Evolutionary conservation across 2,888 invertebrate genomes (phyloP).

Genomic region (Drosophila kambysellisi): DNA sequence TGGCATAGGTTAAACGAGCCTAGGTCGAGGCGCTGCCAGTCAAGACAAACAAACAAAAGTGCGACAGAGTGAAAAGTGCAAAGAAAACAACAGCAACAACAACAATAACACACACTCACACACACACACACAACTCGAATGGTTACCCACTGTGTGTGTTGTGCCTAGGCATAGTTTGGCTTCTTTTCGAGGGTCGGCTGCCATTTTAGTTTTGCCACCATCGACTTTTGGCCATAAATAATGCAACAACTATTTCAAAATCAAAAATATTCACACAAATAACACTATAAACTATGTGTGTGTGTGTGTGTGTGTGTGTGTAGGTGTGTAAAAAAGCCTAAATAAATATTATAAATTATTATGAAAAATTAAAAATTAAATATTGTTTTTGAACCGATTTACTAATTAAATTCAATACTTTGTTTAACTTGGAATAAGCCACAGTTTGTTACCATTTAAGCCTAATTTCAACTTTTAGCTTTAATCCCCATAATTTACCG

Average conservation of each 20-base stretch:
- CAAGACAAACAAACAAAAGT: conserved; percentile 16
- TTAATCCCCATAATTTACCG: background rate
- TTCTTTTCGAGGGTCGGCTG: conserved; percentile 28
- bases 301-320: background rate
- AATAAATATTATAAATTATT: background rate
- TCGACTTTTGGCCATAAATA: conserved; percentile 29
- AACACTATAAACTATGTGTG: background rate
- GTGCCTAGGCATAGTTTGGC: conserved; percentile 8
- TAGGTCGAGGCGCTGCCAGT: conserved; percentile 34
- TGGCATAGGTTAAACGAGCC: conserved; percentile 46
- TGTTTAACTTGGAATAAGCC: background rate
- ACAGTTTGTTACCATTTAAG: too few relatives aligned
- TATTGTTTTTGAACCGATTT: background rate
- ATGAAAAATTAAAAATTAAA: too few relatives aligned
- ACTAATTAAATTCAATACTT: background rate
- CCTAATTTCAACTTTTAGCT: background rate
- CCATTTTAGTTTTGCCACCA: conserved; percentile 47
- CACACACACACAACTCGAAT: conserved; percentile 1
- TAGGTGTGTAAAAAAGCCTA: background rate
- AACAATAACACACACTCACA: background rate
- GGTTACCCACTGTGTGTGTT: background rate
- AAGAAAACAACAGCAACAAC: conserved; percentile 1
- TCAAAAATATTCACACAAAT: conserved; percentile 1
- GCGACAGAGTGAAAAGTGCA: conserved; percentile 20
- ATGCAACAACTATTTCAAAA: conserved; percentile 25